Conservation (phyloP, 2,797 vertebrate species). For the Falco rusticolus region DNA sequence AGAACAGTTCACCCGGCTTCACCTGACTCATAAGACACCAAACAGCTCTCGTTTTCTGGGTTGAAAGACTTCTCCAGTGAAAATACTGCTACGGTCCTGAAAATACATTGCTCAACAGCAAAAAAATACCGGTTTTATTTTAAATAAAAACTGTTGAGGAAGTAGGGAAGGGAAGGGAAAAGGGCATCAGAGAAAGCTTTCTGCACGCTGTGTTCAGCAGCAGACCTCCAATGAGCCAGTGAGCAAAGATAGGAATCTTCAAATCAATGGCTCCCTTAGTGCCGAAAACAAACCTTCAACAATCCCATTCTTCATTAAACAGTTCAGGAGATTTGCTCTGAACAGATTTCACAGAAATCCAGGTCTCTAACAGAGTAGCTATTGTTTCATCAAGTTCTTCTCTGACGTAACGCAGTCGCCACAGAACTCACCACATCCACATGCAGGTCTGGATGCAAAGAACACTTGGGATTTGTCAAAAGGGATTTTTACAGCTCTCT, state of each 20-base stretch:
- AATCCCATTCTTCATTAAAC: constrained; percentile 46
- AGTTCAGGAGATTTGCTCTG: constrained; percentile 44
- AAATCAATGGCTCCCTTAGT: constrained; percentile 31
- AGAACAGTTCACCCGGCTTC: not conserved
- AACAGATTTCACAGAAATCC: constrained; percentile 47
- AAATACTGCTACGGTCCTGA: not conserved
- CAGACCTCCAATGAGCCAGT: not conserved
- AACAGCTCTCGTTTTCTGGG: not conserved
- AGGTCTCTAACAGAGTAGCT: constrained; percentile 57
- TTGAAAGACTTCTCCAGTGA: not conserved
- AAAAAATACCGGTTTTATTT: not conserved
- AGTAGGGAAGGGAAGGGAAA: not conserved
- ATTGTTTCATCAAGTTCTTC: constrained; percentile 50
- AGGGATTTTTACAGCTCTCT: not conserved
- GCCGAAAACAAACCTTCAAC: constrained; percentile 26
- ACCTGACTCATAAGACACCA: not conserved
- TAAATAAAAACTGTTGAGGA: not conserved
- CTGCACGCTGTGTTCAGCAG: not conserved
- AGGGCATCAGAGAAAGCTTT: not conserved
- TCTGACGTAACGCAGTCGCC: constrained; percentile 12
- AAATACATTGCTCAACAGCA: not conserved
- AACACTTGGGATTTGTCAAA: not conserved
- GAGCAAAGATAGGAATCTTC: not conserved
- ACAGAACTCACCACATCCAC: not conserved
- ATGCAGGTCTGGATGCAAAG: not conserved